Evolutionary conservation across 92 coral and sea anemone species (phyloP).

Genomic region (Parazoanthus atlanticus): DNA sequence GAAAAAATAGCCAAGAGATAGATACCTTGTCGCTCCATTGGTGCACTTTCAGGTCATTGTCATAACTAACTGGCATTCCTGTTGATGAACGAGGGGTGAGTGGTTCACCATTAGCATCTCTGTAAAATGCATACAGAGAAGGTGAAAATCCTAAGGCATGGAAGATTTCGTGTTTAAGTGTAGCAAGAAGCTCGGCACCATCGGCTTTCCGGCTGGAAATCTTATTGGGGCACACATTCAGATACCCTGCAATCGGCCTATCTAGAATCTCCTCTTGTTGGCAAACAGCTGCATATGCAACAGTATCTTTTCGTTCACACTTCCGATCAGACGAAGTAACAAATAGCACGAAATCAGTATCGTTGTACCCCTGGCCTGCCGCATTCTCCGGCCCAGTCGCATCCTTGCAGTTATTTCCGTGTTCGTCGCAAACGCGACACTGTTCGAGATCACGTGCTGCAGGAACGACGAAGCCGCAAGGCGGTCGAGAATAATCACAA

Average conservation of each 20-base stretch:
- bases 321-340: conserved; percentile 69
- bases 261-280: conserved; percentile 84
- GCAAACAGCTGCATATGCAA: conserved; percentile 89
- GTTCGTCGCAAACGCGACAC: conserved; percentile 76
- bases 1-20: background rate
- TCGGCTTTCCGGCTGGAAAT: conserved; percentile 53
- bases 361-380: conserved; percentile 63
- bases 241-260: conserved; percentile 95
- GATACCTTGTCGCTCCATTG: conserved; percentile 85
- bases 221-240: conserved; percentile 82
- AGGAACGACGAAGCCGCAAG: conserved; percentile 71
- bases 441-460: conserved; percentile 71
- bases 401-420: conserved; percentile 61
- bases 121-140: conserved; percentile 82
- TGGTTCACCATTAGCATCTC: conserved; percentile 72
- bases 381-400: conserved; percentile 48
- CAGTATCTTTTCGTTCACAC: conserved; percentile 64
- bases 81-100: conserved; percentile 64
- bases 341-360: conserved; percentile 86
- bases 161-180: conserved; percentile 91
- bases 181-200: conserved; percentile 75
- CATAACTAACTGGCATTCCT: conserved; percentile 68
- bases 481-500: conserved; percentile 62
- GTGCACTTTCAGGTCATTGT: conserved; percentile 13
- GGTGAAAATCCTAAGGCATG: conserved; percentile 97